Percentiles rank a stretch among this genome's conserved stretches.
These are phyloP conservation scores for Pachycephus smyrnensis DNA, from an alignment of 2,888 invertebrate genomes.

Conservation along the genomic window DNA sequence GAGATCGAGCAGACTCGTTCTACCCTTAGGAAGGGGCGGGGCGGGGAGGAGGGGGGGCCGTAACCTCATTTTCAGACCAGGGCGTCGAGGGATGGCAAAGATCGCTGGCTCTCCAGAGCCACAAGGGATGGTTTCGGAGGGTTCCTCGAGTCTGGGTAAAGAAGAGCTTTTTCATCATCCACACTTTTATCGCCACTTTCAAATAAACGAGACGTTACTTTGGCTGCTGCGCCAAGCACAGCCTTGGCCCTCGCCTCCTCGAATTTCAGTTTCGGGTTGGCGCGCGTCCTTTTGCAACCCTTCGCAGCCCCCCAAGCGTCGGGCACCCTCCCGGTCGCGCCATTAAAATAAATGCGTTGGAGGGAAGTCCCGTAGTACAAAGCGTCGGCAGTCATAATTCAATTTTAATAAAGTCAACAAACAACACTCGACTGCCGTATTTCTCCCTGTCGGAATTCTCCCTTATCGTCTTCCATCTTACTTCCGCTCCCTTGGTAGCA, in stretches of 20 bases:
- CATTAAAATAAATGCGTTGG: background rate
- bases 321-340: background rate
- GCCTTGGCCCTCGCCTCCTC: background rate
- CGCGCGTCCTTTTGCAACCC: too few species aligned
- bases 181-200: background rate
- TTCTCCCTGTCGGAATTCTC: background rate
- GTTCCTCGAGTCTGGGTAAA: background rate
- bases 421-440: background rate
- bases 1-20: too few species aligned
- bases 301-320: background rate
- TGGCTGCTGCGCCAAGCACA: background rate
- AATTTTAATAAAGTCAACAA: constrained; percentile 5
- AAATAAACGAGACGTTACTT: too few species aligned
- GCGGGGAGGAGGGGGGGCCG: too few species aligned
- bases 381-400: constrained; percentile 1
- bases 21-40: too few species aligned
- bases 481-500: too few species aligned
- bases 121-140: too few species aligned
- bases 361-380: background rate
- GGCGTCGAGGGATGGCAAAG: too few species aligned
- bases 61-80: too few species aligned
- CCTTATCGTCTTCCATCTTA: too few species aligned
- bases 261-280: background rate
- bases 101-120: too few species aligned
- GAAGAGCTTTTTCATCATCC: background rate